A percentile compares a stretch with the other conserved stretches of the same genome.
Conservation (phyloP, 2,888 invertebrate species). For the Oasisia sp. region DNA sequence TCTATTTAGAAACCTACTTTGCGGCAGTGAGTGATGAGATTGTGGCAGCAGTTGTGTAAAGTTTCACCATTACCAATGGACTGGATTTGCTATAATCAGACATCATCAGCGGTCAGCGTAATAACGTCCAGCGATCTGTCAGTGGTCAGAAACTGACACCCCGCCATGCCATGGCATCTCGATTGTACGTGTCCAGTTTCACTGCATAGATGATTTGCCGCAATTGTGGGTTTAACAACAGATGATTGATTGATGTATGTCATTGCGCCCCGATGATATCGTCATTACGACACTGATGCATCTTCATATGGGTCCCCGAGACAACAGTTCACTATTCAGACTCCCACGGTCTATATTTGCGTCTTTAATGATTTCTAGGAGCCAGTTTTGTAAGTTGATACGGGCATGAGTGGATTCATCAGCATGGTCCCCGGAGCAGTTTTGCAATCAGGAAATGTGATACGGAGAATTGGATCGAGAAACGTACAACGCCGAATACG, state of each 20-base stretch:
- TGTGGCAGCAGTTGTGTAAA: too few species aligned
- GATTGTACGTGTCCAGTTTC: not conserved
- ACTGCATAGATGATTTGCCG: not conserved
- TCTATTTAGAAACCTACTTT: too few species aligned
- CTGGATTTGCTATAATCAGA: too few species aligned
- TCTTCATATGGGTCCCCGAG: too few species aligned
- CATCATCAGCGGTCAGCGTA: too few species aligned
- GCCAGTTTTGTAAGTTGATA: constrained; percentile 9
- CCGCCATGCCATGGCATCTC: not conserved
- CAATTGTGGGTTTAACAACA: not conserved
- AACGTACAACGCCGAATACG: not conserved
- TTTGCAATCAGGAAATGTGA: not conserved
- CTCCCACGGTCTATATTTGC: not conserved
- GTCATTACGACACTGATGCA: not conserved
- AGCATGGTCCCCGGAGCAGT: not conserved
- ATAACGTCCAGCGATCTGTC: too few species aligned
- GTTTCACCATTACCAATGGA: too few species aligned
- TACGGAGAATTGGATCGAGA: not conserved
- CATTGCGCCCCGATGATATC: not conserved
- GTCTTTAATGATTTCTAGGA: not conserved
- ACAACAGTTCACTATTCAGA: too few species aligned
- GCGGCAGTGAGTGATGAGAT: not conserved
- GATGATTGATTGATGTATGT: not conserved
- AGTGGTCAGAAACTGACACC: not conserved
- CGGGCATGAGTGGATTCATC: not conserved